Percentiles rank a stretch among this genome's conserved stretches.
Conservation (phyloP, 1,140 invertebrate species). For the Caenorhabditis remanei region DNA sequence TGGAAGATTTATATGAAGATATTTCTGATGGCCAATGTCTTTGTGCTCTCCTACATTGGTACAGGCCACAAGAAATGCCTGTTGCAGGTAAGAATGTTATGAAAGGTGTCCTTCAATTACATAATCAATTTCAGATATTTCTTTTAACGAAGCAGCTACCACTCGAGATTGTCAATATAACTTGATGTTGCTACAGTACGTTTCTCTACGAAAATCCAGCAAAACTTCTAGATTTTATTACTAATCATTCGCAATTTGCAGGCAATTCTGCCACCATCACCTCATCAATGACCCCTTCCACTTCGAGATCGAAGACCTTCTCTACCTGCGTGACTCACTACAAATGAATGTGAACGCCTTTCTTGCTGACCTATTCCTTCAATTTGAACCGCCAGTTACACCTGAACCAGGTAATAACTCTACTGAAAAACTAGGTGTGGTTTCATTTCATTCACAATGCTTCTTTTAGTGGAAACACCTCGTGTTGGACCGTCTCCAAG, state of each 20-base stretch:
- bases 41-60: conserved; percentile 90
- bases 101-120: neutral
- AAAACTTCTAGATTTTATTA: neutral
- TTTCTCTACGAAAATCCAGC: neutral
- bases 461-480: conserved; percentile 44
- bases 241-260: conserved; percentile 54
- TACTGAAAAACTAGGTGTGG: conserved; percentile 6
- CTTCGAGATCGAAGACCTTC: conserved; percentile 93
- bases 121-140: conserved; percentile 79
- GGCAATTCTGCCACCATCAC: conserved; percentile 85
- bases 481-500: conserved; percentile 68
- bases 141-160: conserved; percentile 79
- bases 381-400: conserved; percentile 83
- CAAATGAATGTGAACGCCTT: conserved; percentile 90
- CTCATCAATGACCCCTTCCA: conserved; percentile 92
- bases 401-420: conserved; percentile 37
- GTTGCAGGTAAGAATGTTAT: conserved; percentile 80
- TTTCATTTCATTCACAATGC: conserved; percentile 11
- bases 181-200: conserved; percentile 86
- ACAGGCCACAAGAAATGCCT: conserved; percentile 89
- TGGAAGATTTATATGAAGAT: conserved; percentile 83
- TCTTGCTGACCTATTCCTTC: conserved; percentile 93
- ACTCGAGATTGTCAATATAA: conserved; percentile 93
- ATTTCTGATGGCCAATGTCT: conserved; percentile 92
- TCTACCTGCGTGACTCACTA: conserved; percentile 87